Conservation (phyloP, 2,113 vertebrate species). For the Leptocoma aspasia region DNA sequence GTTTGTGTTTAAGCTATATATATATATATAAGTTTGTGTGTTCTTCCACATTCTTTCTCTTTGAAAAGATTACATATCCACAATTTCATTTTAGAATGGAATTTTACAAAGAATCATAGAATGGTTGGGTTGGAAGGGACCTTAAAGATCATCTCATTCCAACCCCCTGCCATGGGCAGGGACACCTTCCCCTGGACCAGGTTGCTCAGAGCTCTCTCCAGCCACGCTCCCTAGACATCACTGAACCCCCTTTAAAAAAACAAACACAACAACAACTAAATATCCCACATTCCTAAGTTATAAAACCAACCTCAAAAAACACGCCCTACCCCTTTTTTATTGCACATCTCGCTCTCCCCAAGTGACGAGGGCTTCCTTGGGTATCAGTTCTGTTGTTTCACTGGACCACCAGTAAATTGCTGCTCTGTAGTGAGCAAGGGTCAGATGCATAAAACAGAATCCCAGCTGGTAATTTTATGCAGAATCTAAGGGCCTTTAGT, state of each 20-base stretch:
- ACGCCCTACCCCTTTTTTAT: neutral
- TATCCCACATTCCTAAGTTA: no score
- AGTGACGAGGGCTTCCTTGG: neutral
- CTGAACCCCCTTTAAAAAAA: neutral
- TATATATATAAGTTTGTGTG: rapidly evolving
- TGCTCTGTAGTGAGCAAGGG: neutral
- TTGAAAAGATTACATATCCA: neutral
- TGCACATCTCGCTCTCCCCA: rapidly evolving
- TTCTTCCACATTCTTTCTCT: neutral
- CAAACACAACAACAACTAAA: neutral
- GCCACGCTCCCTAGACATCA: neutral
- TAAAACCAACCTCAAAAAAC: neutral
- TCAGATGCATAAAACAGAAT: neutral
- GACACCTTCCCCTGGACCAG: neutral
- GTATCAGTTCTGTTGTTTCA: neutral
- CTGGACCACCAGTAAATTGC: neutral
- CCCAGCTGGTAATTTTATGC: neutral
- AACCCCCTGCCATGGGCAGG: neutral
- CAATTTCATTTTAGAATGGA: neutral
- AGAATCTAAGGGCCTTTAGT: neutral
- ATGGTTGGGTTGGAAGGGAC: no score
- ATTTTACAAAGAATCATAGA: neutral
- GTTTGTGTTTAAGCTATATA: neutral
- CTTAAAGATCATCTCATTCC: neutral
- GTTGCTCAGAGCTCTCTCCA: neutral